phyloP scores from a whole-genome alignment of 2,888 invertebrate species.

The Eristalis arbustorum region DNA sequence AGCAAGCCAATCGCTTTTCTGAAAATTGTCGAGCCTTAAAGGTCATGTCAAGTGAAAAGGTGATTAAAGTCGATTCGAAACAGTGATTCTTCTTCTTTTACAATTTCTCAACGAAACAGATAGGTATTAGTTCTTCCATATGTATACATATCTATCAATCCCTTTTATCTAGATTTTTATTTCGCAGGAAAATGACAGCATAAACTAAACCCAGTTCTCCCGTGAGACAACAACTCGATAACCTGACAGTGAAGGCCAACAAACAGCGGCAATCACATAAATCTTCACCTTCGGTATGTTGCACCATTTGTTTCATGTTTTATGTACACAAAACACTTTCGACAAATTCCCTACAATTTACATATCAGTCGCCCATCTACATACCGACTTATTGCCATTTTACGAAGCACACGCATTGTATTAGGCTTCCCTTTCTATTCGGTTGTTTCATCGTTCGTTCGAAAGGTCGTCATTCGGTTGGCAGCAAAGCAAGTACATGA shows the following conservation, averaged over 20 bases:
- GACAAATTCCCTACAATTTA: conserved; percentile 31
- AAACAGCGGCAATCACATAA: conserved; percentile 16
- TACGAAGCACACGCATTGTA: conserved; percentile 43
- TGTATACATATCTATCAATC: not conserved
- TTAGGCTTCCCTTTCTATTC: conserved; percentile 3
- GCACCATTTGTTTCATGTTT: conserved; percentile 27
- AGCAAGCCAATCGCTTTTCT: too few species aligned
- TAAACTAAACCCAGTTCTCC: not conserved
- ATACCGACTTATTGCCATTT: conserved; percentile 45
- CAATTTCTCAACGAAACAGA: not conserved
- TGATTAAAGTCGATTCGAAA: too few species aligned
- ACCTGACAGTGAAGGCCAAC: not conserved
- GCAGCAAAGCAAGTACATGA: conserved; percentile 28
- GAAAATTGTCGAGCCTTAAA: too few species aligned
- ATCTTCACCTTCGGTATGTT: conserved; percentile 22
- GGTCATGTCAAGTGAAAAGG: too few species aligned
- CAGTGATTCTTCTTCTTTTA: not conserved
- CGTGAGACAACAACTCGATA: not conserved
- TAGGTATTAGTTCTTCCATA: not conserved
- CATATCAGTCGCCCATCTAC: conserved; percentile 43
- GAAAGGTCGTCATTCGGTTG: conserved; percentile 24
- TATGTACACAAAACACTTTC: conserved; percentile 37
- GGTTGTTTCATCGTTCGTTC: not conserved
- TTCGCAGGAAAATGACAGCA: not conserved
- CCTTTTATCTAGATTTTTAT: not conserved